Conservation (phyloP, 2,888 invertebrate species). For the Bhutanitis thaidina region DNA sequence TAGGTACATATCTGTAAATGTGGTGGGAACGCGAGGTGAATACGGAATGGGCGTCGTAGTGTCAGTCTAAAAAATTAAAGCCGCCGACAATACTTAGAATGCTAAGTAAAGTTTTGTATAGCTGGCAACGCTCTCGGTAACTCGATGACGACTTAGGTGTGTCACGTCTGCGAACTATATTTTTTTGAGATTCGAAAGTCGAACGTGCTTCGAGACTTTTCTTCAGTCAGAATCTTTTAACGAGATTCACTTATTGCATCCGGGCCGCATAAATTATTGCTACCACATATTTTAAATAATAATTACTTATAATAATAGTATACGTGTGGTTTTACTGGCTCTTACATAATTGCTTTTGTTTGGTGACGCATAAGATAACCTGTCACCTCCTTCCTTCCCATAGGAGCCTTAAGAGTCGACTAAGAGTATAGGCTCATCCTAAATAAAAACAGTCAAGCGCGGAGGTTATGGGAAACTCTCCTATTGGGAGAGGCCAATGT, state of each 20-base stretch:
- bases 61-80: slow-evolving; percentile 70
- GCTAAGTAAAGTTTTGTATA: slow-evolving; percentile 70
- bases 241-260: background rate
- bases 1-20: slow-evolving; percentile 61
- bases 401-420: no score
- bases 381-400: no score
- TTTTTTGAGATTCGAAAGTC: slow-evolving; percentile 54
- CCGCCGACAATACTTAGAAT: slow-evolving; percentile 62
- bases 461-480: no score
- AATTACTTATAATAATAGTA: no score
- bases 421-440: no score
- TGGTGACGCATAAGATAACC: no score
- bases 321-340: no score
- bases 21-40: slow-evolving; percentile 69
- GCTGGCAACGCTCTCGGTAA: slow-evolving; percentile 52
- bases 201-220: slow-evolving; percentile 45
- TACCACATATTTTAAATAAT: no score
- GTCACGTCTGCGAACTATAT: slow-evolving; percentile 48
- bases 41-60: slow-evolving; percentile 62
- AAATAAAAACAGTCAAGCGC: no score
- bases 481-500: no score
- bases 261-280: no score
- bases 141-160: slow-evolving; percentile 52
- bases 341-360: no score
- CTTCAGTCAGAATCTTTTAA: slow-evolving; percentile 28